Conservation (phyloP, 1,140 invertebrate genomes). For the Bilobella aurantiaca region DNA sequence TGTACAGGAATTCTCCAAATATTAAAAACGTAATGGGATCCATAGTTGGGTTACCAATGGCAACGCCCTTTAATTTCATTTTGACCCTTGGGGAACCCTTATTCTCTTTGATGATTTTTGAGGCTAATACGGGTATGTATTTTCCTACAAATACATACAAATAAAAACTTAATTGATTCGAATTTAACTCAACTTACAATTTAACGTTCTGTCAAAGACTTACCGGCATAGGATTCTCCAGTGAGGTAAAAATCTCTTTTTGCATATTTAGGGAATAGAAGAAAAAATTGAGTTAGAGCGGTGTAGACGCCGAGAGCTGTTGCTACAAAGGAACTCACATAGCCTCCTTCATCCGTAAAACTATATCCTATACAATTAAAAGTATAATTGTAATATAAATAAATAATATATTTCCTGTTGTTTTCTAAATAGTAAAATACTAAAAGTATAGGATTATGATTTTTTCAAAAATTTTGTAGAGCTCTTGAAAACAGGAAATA, state of each 20-base stretch:
- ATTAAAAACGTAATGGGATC: conserved; percentile 43
- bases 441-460: no score
- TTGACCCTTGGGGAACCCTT: conserved; percentile 1
- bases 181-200: conserved; percentile 7
- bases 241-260: conserved; percentile 41
- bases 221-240: conserved; percentile 42
- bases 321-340: conserved; percentile 40
- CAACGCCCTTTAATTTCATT: conserved; percentile 39
- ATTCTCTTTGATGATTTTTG: conserved; percentile 61
- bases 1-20: conserved; percentile 44
- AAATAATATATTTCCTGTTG: background rate
- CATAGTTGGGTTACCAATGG: conserved; percentile 45
- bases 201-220: background rate
- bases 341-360: conserved; percentile 36
- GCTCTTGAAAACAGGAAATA: no score
- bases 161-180: background rate
- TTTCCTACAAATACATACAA: conserved; percentile 38
- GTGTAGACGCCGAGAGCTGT: conserved; percentile 42
- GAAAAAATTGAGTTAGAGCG: conserved; percentile 42
- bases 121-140: conserved; percentile 63
- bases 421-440: no score
- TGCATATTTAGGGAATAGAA: conserved; percentile 38
- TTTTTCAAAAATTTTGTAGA: no score
- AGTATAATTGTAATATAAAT: background rate
- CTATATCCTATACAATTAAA: conserved; percentile 34